phyloP scores from a whole-genome alignment of 2,888 invertebrate species.

The Mayetiola destructor region DNA sequence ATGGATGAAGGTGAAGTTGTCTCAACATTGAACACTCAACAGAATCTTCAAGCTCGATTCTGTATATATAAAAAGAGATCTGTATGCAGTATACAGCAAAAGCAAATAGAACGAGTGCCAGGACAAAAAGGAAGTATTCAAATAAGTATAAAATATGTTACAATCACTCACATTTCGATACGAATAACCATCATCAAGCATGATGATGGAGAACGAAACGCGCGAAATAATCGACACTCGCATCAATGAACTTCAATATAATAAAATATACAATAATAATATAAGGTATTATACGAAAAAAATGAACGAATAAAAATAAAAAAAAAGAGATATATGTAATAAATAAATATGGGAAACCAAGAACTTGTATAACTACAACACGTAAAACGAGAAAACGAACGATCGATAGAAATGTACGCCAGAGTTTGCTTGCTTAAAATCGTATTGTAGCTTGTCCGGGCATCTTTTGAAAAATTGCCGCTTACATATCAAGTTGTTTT shows the following conservation, averaged over 20 bases:
- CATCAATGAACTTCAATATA: too few species aligned
- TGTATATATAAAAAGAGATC: too few species aligned
- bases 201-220: background rate
- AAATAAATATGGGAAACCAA: background rate
- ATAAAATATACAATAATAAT: background rate
- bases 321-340: too few species aligned
- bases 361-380: background rate
- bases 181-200: conserved; percentile 1
- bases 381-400: background rate
- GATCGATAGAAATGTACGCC: conserved; percentile 1
- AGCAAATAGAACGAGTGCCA: too few species aligned
- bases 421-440: background rate
- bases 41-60: too few species aligned
- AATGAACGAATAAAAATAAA: too few species aligned
- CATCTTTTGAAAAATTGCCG: conserved; percentile 6
- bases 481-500: background rate
- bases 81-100: too few species aligned
- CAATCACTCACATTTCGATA: conserved; percentile 2
- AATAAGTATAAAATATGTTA: conserved; percentile 10
- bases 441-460: conserved; percentile 2
- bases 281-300: too few species aligned
- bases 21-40: conserved; percentile 2
- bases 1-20: background rate
- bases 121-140: background rate
- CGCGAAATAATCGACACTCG: background rate